Base-by-base conservation (phyloP, 2,888 invertebrate genomes). In the Vesta saturnalis region DNA sequence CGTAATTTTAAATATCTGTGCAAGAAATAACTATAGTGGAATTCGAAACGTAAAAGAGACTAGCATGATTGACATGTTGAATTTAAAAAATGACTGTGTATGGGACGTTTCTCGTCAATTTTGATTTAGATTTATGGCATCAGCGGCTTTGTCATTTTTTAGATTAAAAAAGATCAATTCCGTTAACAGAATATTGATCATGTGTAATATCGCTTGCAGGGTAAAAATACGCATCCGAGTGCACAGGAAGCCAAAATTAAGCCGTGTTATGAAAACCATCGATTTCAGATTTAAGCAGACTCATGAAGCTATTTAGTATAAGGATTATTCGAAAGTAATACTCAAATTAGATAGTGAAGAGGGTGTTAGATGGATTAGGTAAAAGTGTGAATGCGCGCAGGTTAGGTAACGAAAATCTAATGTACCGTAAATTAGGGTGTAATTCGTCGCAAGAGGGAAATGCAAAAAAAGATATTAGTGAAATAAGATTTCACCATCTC, bases 101-200 rank as follows among this genome's bases (percentile, higher is more conserved):
- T 39, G 39, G n/a, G 3, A 39, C 39, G n/a, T 39, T 39, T 39
- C 39, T 3, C 39, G 12, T 39, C 8, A 39, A 39, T n/a, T 23
- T 23, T 23, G 39, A 39, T 39, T 39, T 39, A 39, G 39, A 39
- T 39, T 39, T 39, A 39, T 39, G 39, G n/a, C 39, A 39, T n/a
- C 8, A n/a, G 12, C 39, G 39, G 39, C 8, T 4, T 39, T 39
- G 39, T 39, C 39, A 39, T 8, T 39, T 39, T 39, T 39, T 39
- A 39, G 39, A 39, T 39, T 39, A 39, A 39, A 39, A 39, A 39
- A 39, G 39, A 39, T 39, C 39, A 39, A 39, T 39, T 39, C 8
- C 39, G 39, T n/a, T 39, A 39, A 39, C 39, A 39, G 39, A 39
- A 39, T 39, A 39, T 39, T 39, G 39, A 39, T 39, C 39, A 39